Percentiles rank a stretch among this genome's conserved stretches.
phyloP scores from a whole-genome alignment of 1,140 invertebrate species.

The Sitodiplosis mosellana region DNA sequence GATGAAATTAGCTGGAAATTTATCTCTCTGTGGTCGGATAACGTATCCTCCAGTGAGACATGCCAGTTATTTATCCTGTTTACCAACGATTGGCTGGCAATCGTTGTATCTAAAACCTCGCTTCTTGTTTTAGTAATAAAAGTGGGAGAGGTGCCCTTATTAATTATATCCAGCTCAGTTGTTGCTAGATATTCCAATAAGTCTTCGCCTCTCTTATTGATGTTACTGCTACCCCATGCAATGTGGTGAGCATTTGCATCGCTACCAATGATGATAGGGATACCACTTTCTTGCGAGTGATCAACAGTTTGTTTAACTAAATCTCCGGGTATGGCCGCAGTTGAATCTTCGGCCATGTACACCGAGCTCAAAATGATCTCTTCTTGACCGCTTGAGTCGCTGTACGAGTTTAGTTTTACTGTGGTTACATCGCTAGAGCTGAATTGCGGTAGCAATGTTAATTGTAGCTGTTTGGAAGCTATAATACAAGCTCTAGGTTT shows the following conservation, averaged over 20 bases:
- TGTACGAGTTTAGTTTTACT: background rate
- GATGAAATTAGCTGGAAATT: too few species aligned
- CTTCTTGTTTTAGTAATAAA: too few species aligned
- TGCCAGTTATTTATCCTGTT: too few species aligned
- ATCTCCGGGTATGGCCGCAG: background rate
- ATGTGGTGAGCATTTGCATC: background rate
- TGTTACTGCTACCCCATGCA: background rate
- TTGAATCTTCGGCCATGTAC: background rate
- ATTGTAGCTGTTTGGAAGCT: background rate
- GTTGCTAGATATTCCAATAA: too few species aligned
- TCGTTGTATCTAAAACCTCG: too few species aligned
- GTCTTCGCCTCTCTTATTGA: background rate
- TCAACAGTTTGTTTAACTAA: background rate
- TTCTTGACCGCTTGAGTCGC: background rate
- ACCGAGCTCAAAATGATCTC: background rate
- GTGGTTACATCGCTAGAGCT: background rate
- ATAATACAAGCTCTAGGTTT: background rate
- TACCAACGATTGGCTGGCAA: too few species aligned
- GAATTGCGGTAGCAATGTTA: background rate
- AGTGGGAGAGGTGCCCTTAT: too few species aligned
- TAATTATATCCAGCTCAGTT: too few species aligned
- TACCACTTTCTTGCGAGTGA: background rate
- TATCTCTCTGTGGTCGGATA: too few species aligned
- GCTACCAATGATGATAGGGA: background rate
- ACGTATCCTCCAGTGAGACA: too few species aligned